These are phyloP conservation scores for Rhingia rostrata DNA, from an alignment of 2,888 invertebrate genomes.

Conservation along the genomic window DNA sequence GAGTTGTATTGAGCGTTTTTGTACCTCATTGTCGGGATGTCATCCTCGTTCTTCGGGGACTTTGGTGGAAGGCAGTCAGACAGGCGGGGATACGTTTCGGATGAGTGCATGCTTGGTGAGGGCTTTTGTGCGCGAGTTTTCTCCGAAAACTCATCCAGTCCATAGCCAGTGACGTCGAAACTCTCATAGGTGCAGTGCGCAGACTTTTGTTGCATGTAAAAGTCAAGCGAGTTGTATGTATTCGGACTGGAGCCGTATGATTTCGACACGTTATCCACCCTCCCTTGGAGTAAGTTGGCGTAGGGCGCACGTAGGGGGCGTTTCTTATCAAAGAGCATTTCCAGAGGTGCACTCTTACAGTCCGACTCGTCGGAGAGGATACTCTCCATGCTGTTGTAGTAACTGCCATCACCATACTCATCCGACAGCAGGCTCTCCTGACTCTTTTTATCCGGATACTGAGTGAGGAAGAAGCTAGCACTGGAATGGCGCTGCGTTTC, in stretches of 20 bases:
- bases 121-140: slow-evolving; percentile 51
- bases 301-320: slow-evolving; percentile 69
- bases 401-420: slow-evolving; percentile 85
- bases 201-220: slow-evolving; percentile 83
- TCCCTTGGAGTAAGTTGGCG: slow-evolving; percentile 80
- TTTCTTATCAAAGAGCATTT: slow-evolving; percentile 86
- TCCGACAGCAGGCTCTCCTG: slow-evolving; percentile 91
- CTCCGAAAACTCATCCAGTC: slow-evolving; percentile 77
- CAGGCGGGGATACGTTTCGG: slow-evolving; percentile 81
- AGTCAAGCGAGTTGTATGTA: slow-evolving; percentile 84
- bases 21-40: slow-evolving; percentile 81
- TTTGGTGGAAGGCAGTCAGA: slow-evolving; percentile 74
- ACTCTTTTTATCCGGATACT: slow-evolving; percentile 85
- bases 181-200: slow-evolving; percentile 79
- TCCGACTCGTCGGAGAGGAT: slow-evolving; percentile 91
- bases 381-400: slow-evolving; percentile 91
- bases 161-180: slow-evolving; percentile 83
- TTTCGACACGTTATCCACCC: slow-evolving; percentile 84
- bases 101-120: slow-evolving; percentile 76
- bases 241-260: slow-evolving; percentile 87
- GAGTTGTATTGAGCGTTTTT: slow-evolving; percentile 82
- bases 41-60: slow-evolving; percentile 77
- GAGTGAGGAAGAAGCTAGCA: slow-evolving; percentile 92
- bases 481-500: slow-evolving; percentile 87
- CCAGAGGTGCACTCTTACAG: slow-evolving; percentile 90